phyloP scores from a whole-genome alignment of 2,888 invertebrate genomes.

The Strigamia crassipes region DNA sequence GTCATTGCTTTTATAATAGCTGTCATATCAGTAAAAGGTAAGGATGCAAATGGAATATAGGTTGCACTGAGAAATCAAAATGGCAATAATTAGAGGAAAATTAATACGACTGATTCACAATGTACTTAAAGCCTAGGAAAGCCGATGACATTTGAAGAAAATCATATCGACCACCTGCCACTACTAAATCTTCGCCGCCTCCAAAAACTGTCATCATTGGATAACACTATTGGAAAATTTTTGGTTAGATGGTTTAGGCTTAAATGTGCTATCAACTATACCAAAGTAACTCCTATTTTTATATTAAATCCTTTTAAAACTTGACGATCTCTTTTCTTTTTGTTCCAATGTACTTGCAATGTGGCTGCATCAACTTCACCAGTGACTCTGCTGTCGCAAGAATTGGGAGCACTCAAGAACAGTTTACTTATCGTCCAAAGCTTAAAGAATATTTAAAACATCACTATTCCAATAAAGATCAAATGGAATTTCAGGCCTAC shows the following conservation, averaged over 20 bases:
- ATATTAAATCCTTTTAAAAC: neutral
- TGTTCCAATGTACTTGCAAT: neutral
- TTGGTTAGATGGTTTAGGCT: neutral
- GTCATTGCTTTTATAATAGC: too few species aligned
- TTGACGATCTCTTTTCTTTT: neutral
- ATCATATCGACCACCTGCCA: neutral
- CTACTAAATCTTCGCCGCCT: neutral
- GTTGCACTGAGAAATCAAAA: too few species aligned
- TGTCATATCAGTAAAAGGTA: too few species aligned
- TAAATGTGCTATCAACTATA: neutral
- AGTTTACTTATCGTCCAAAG: neutral
- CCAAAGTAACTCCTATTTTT: neutral
- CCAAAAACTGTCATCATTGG: neutral
- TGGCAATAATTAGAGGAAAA: too few species aligned
- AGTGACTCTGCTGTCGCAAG: neutral
- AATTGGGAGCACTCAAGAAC: neutral
- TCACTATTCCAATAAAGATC: too few species aligned
- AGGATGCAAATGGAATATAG: too few species aligned
- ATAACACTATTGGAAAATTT: neutral
- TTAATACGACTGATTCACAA: too few species aligned
- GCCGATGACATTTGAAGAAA: neutral
- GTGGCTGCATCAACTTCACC: neutral
- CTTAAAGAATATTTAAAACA: too few species aligned
- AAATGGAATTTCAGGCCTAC: neutral
- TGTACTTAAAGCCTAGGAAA: neutral